Conservation (phyloP, 2,888 invertebrate genomes). For the Scaptomyza caliginosa region DNA sequence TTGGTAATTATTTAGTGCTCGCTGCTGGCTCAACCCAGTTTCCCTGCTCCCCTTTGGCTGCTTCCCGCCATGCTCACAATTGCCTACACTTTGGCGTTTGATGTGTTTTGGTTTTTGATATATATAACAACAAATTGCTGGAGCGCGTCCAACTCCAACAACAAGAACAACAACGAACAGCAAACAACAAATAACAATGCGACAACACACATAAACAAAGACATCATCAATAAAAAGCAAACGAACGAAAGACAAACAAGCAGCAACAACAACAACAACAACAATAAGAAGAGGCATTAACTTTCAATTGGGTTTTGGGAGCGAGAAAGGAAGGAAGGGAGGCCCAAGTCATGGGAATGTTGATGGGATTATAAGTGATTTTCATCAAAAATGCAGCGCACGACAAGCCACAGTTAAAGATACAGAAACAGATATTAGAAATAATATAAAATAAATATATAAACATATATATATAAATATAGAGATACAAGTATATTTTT, state of each 20-base stretch:
- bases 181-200: conserved; percentile 67
- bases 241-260: conserved; percentile 59
- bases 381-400: conserved; percentile 79
- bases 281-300: conserved; percentile 42
- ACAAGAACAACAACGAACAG: conserved; percentile 73
- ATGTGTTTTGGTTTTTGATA: conserved; percentile 72
- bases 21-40: conserved; percentile 47
- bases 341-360: conserved; percentile 68
- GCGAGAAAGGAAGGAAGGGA: conserved; percentile 32
- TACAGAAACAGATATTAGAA: conserved; percentile 30
- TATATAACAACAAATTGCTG: conserved; percentile 74
- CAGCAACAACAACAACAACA: conserved; percentile 28
- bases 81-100: conserved; percentile 55
- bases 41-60: not conserved
- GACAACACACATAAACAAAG: conserved; percentile 77
- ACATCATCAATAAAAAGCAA: conserved; percentile 76
- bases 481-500: conserved; percentile 3
- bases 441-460: conserved; percentile 1
- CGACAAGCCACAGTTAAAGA: conserved; percentile 57
- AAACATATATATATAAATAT: conserved; percentile 4
- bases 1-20: conserved; percentile 77
- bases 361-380: conserved; percentile 78
- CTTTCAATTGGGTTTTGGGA: conserved; percentile 60
- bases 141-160: conserved; percentile 71
- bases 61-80: not conserved